phyloP scores from a whole-genome alignment of 2,797 vertebrate genomes.

The Myotis myotis region DNA sequence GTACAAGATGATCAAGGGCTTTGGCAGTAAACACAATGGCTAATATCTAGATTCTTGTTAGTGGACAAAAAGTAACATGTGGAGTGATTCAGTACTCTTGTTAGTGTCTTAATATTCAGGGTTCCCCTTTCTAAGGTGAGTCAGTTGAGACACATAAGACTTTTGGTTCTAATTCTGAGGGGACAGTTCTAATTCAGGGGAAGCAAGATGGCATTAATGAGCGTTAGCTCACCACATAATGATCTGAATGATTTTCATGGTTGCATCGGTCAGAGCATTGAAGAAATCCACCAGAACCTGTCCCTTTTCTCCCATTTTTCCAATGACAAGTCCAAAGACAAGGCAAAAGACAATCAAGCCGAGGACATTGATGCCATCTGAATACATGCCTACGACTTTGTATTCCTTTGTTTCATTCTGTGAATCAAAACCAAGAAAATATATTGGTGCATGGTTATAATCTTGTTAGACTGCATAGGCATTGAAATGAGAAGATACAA shows the following conservation, averaged over 20 bases:
- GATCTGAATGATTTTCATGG: slow-evolving; percentile 97
- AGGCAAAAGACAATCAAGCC: slow-evolving; percentile 97
- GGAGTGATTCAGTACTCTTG: not conserved
- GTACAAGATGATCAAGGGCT: not conserved
- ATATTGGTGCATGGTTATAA: slow-evolving; percentile 37
- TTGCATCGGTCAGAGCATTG: slow-evolving; percentile 95
- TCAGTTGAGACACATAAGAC: not conserved
- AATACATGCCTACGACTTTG: slow-evolving; percentile 90
- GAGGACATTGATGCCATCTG: slow-evolving; percentile 94
- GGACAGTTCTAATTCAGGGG: not conserved
- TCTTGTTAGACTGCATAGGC: slow-evolving; percentile 33
- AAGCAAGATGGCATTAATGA: slow-evolving; percentile 21
- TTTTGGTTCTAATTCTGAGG: not conserved
- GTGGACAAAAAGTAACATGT: not conserved
- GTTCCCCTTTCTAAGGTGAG: not conserved
- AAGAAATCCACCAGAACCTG: slow-evolving; percentile 96
- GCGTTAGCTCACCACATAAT: slow-evolving; percentile 94
- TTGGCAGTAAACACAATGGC: not conserved
- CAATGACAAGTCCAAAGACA: slow-evolving; percentile 96
- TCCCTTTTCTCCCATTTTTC: slow-evolving; percentile 98
- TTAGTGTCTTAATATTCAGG: not conserved
- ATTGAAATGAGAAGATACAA: slow-evolving; percentile 36
- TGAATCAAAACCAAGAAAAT: slow-evolving; percentile 70
- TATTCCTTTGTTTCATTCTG: slow-evolving; percentile 96
- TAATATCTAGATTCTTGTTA: not conserved